Evolutionary conservation across 2,888 invertebrate genomes (phyloP).

Genomic region (Cosmorhoe ocellata): DNA sequence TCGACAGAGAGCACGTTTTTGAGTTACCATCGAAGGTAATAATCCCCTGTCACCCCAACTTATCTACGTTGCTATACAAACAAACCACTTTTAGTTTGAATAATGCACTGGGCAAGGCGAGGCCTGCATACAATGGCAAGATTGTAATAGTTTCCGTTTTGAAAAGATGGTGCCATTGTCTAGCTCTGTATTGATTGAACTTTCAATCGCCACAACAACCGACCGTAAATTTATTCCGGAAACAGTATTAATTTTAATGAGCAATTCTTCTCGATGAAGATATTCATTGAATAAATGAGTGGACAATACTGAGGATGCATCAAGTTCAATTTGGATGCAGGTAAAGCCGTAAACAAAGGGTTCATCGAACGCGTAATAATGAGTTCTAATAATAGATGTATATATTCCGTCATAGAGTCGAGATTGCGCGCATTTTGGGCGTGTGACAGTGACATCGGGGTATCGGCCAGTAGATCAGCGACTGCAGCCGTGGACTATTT

Average conservation of each 20-base stretch:
- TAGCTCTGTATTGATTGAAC: constrained; percentile 76
- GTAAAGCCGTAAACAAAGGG: constrained; percentile 41
- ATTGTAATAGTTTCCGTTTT: constrained; percentile 80
- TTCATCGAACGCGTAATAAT: constrained; percentile 66
- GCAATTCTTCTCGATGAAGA: constrained; percentile 29
- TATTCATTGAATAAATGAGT: constrained; percentile 35
- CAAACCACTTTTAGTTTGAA: constrained; percentile 78
- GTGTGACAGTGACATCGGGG: constrained; percentile 60
- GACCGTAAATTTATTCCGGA: constrained; percentile 59
- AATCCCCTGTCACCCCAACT: constrained; percentile 63
- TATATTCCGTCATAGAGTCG: constrained; percentile 62
- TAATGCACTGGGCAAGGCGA: constrained; percentile 74
- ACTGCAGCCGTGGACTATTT: constrained; percentile 54
- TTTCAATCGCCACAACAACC: constrained; percentile 53
- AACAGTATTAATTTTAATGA: constrained; percentile 46
- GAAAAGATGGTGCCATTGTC: constrained; percentile 79
- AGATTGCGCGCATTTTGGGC: constrained; percentile 54
- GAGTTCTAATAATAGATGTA: constrained; percentile 64
- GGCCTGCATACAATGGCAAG: constrained; percentile 74
- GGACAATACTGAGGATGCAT: constrained; percentile 21
- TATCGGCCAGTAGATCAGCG: constrained; percentile 58
- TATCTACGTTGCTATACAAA: constrained; percentile 68
- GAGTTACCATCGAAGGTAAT: constrained; percentile 52
- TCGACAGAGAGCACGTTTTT: constrained; percentile 59
- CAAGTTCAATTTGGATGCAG: constrained; percentile 29